These are phyloP conservation scores for Tupaia tana DNA, from an alignment of 2,113 vertebrate species.

Conservation along the genomic window DNA sequence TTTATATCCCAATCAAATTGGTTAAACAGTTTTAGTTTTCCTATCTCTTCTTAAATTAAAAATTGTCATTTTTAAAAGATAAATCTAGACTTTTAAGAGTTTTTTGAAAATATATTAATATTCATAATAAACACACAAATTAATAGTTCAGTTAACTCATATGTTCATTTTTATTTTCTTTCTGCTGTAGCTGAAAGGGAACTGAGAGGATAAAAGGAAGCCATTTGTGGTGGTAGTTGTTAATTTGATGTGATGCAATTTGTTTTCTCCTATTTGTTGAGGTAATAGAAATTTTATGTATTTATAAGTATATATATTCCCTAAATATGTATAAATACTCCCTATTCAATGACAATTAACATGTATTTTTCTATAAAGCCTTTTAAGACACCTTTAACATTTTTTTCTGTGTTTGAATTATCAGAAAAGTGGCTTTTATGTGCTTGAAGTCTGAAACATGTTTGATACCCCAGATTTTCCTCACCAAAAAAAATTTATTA, in stretches of 20 bases:
- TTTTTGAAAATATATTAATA: constrained; percentile 50
- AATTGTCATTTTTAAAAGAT: constrained; percentile 34
- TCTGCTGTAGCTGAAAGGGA: not conserved
- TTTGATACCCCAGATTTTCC: not conserved
- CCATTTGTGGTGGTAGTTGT: not conserved
- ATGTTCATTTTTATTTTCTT: constrained; percentile 42
- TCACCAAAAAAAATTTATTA: not conserved
- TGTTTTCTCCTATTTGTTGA: constrained; percentile 32
- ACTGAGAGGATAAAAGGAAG: not conserved
- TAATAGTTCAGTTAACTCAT: not conserved
- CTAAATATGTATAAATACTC: too few species aligned
- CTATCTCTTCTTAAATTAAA: constrained; percentile 43
- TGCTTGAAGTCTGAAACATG: not conserved
- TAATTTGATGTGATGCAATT: not conserved
- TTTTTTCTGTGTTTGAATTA: constrained; percentile 13
- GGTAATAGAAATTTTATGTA: constrained; percentile 1
- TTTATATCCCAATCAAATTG: not conserved
- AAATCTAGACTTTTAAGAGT: not conserved
- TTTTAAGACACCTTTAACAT: not conserved
- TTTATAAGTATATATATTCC: too few species aligned
- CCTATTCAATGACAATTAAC: constrained; percentile 24
- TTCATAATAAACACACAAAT: constrained; percentile 58
- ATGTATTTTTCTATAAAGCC: not conserved
- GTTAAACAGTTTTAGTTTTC: constrained; percentile 23
- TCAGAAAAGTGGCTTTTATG: constrained; percentile 33